Evolutionary conservation across 2,113 vertebrate genomes (phyloP).

Genomic region (Leiothrix lutea): DNA sequence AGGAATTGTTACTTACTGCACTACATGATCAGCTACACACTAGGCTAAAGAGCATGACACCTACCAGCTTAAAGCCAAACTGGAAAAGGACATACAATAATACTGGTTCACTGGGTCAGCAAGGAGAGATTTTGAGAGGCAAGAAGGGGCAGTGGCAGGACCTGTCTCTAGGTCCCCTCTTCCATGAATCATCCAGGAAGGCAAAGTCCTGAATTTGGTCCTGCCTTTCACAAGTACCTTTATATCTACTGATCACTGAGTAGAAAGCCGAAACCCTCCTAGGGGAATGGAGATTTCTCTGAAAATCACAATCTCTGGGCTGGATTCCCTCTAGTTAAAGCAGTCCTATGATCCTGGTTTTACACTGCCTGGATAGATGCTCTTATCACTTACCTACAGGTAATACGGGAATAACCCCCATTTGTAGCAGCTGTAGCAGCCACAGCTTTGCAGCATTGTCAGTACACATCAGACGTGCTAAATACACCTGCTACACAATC

Average conservation of each 20-base stretch:
- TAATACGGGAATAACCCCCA: background rate
- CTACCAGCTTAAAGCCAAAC: background rate
- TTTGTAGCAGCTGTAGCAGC: accelerated
- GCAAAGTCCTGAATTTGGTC: background rate
- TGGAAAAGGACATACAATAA: background rate
- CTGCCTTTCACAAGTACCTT: background rate
- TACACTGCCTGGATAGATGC: background rate
- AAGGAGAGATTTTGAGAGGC: background rate
- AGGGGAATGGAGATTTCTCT: background rate
- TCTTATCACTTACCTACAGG: background rate
- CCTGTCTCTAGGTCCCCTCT: background rate
- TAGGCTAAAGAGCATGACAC: background rate
- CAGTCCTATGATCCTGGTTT: background rate
- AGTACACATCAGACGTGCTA: background rate
- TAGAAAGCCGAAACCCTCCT: background rate
- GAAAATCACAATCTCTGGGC: background rate
- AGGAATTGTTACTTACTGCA: background rate
- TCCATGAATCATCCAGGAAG: background rate
- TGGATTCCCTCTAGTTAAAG: background rate
- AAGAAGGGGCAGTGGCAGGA: background rate
- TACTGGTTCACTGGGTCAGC: background rate
- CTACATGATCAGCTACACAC: background rate
- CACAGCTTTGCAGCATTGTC: background rate
- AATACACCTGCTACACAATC: background rate
- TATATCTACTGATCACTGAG: background rate